Base-by-base conservation (phyloP, 1,140 invertebrate species). In the Caenorhabditis elegans region DNA sequence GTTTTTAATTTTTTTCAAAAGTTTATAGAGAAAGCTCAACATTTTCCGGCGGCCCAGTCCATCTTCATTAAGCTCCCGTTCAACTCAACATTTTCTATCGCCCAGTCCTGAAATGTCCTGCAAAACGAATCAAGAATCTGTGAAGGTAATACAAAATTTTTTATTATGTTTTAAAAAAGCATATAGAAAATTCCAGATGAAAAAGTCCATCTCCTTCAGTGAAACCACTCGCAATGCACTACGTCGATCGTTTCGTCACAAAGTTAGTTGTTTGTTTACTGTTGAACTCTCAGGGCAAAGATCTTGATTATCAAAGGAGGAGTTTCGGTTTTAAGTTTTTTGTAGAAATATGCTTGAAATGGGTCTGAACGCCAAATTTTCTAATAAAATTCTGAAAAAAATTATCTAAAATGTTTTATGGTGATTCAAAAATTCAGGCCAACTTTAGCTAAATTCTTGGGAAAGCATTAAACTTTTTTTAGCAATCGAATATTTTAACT, bases 161-260 rank as follows among this genome's bases (percentile, higher is more conserved):
- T 43, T 43, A 15, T 43, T 5, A 43, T 43, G 26, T 60, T 60
- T 3, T 39, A 0, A 22, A 17, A 17, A 10, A 1, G 0, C 1
- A 17, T 4, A 17, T 24, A 39, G n/a, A 39, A 8, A 78, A 17
- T 51, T 51, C 17, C 48, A 51, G 51, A 79, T 43, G 78, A 60
- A 79, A 51, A 77, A 77, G 28, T 77, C 75, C 8, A 77, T 77
- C 6, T 77, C 75, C 22, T 77, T 79, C 46, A 60, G 78, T 65
- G 78, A 79, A 70, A 79, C 51, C 34, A 79, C 78, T 43, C 55
- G 78, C 31, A 55, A 79, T 60, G 78, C 53, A 26, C 39, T 79
- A 10, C 51, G 78, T 13, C 28, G 78, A 60, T 79, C 78, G 24
- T 79, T 79, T 31, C 51, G 55, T 46, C 51, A 70, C 13, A 55